phyloP scores from a whole-genome alignment of 2,797 vertebrate species.

The Mus caroli region DNA sequence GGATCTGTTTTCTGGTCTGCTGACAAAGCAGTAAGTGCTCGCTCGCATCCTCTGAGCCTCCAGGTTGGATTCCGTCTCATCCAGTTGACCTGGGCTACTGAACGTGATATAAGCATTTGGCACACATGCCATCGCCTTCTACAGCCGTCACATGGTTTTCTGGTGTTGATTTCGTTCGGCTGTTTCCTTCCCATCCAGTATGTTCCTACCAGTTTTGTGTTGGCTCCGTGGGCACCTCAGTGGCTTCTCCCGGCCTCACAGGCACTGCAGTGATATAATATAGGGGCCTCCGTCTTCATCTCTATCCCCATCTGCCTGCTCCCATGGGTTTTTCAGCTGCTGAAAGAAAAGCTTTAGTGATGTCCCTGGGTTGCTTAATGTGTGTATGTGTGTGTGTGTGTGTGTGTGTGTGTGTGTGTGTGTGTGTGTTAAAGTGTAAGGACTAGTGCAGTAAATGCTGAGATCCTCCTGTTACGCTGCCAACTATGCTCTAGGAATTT shows the following conservation, averaged over 20 bases:
- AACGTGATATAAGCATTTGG: background rate
- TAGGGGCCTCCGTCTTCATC: background rate
- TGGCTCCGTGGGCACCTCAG: background rate
- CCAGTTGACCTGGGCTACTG: background rate
- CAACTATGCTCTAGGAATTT: background rate
- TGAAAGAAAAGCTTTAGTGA: background rate
- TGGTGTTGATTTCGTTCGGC: background rate
- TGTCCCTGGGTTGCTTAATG: background rate
- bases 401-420: background rate
- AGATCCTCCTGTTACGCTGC: background rate
- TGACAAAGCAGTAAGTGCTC: background rate
- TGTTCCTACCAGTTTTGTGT: background rate
- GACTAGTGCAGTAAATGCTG: background rate
- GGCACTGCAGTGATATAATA: background rate
- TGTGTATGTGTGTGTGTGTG: background rate
- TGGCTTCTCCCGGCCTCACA: background rate
- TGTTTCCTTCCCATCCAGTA: background rate
- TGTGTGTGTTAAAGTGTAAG: slow-evolving; percentile 22
- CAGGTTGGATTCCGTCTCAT: background rate
- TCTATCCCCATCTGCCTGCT: background rate
- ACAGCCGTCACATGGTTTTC: background rate
- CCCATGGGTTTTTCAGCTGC: background rate
- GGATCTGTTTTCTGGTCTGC: background rate
- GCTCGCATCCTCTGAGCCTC: background rate
- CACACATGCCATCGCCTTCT: background rate